Base-by-base conservation (phyloP, 2,113 vertebrate species). In the Alces alces region DNA sequence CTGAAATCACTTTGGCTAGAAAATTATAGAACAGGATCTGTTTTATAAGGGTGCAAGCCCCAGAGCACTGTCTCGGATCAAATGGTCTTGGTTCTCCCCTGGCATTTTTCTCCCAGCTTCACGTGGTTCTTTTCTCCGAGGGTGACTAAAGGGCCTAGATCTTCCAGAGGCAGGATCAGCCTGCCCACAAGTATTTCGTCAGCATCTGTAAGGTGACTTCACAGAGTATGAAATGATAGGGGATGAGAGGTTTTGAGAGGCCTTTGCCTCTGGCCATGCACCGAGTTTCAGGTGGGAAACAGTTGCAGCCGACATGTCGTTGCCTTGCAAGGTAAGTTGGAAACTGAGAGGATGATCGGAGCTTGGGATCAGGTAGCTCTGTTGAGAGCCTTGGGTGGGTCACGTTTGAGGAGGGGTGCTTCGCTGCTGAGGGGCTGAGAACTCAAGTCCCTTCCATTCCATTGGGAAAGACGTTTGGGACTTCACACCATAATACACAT, bases 261-360 rank as follows among this genome's bases (percentile, higher is more conserved):
- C 50, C 4, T 80, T 80, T 88, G 21, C 50, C 33, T 70, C 3
- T 86, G 2, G 39, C 73, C 79, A 7, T 17, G 13, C 30, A 7
- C 6, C 6, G 60, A 54, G 33, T 84, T 58, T 54, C 84, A n/a
- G 39, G 36, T 55, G 6, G 47, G 16, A n/a, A 78, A 28, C 36
- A 11, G 5, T 2, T 10, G 43, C 1, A 39, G 54, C 57, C 45
- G 45, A 17, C 0, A 10, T 86, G 17, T 50, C n/a, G 79, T 54
- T 90, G 39, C 45, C 14, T 58, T 16, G 4, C 45, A 80, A 91
- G 89, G 61, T 52, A 91, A 89, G 94, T 80, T 4, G 66, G 58
- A 5, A 4, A 6, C 27, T 5, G n/a, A 28, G 55, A 10, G 1
- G 23, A 5, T 83, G 76, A 16, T 10, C 14, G 57, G 43, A 83